A percentile compares a stretch with the other conserved stretches of the same genome.
Evolutionary conservation across 30 jellyfish, hydroid and myxozoan species (phyloP).

Genomic region (Aurelia aurita complex sp. Pacific): DNA sequence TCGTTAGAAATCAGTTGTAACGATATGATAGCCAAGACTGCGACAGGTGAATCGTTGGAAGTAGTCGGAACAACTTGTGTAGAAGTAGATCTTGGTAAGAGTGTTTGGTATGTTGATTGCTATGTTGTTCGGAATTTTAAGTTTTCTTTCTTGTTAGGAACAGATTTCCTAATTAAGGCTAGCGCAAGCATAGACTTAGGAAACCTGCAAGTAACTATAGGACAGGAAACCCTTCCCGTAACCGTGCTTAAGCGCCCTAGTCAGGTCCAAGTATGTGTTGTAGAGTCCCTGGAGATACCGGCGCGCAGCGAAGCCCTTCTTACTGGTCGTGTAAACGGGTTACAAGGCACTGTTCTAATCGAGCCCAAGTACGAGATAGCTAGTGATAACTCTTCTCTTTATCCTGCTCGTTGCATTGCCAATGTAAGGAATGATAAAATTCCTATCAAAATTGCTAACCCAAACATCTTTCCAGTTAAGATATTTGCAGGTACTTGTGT

Average conservation of each 20-base stretch:
- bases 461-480: no score
- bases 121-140: conserved; percentile 19
- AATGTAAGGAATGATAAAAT: no score
- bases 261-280: not conserved
- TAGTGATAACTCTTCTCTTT: no score
- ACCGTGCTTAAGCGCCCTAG: conserved; percentile 19
- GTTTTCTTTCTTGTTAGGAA: conserved; percentile 19
- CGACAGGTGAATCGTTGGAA: conserved; percentile 12
- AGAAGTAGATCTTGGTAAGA: conserved; percentile 33
- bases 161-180: conserved; percentile 32
- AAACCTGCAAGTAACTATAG: conserved; percentile 5
- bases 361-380: no score
- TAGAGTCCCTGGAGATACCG: conserved; percentile 38
- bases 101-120: conserved; percentile 24
- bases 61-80: conserved; percentile 33
- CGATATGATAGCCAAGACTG: conserved; percentile 16
- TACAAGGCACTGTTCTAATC: no score
- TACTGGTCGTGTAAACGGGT: no score
- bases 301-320: no score
- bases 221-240: conserved; percentile 1
- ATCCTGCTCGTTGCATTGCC: no score
- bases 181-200: conserved; percentile 20
- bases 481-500: conserved; percentile 53
- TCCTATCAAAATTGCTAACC: no score
- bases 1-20: not conserved